Evolutionary conservation across 2,113 vertebrate genomes (phyloP).

Genomic region (Glaucomys volans): DNA sequence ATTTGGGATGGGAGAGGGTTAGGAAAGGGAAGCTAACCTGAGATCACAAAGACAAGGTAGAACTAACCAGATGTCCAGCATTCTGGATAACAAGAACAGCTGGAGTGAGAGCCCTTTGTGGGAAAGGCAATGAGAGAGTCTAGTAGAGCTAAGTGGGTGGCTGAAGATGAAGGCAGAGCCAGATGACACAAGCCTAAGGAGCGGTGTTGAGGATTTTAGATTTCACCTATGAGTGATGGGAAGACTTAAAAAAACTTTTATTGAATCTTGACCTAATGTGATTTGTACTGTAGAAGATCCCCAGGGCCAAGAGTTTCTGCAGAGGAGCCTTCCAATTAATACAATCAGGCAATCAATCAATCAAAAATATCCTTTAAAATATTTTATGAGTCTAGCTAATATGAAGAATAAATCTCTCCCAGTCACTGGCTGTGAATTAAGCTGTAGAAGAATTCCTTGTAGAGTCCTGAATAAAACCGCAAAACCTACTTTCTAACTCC

Average conservation of each 20-base stretch:
- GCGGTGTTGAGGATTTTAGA: neutral
- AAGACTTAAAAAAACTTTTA: neutral
- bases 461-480: neutral
- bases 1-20: neutral
- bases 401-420: neutral
- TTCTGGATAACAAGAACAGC: neutral
- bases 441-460: neutral
- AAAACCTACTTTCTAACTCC: slow-evolving; percentile 31
- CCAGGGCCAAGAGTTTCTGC: neutral
- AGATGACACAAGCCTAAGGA: neutral
- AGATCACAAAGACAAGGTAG: neutral
- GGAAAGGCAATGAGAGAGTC: neutral
- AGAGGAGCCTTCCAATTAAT: neutral
- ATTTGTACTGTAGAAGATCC: neutral
- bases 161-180: neutral
- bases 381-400: neutral
- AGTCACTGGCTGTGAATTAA: neutral
- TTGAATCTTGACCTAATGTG: neutral
- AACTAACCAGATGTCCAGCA: neutral
- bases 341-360: neutral
- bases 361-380: slow-evolving; percentile 41
- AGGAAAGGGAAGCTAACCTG: neutral
- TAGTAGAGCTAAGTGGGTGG: neutral
- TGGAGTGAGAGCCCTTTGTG: neutral
- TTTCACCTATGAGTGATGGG: neutral